Conservation (phyloP, 2,797 vertebrate genomes). For the Chrysocyon brachyurus region DNA sequence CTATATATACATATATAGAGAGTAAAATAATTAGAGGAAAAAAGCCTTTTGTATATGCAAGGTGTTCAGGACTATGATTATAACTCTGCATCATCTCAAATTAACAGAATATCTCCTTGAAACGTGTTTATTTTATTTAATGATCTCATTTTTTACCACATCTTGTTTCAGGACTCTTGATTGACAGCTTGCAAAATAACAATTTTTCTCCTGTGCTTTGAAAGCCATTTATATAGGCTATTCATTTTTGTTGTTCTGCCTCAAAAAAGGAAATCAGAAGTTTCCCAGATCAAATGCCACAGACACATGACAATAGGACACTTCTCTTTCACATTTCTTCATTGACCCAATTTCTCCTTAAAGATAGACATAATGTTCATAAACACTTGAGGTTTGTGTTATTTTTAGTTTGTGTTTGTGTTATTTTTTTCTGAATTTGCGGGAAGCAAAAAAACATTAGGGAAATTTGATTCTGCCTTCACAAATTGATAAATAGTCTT, state of each 20-base stretch:
- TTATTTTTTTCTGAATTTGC: conserved; percentile 15
- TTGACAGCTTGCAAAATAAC: neutral
- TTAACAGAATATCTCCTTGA: neutral
- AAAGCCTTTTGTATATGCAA: neutral
- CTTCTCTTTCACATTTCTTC: neutral
- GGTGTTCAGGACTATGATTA: neutral
- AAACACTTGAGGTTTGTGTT: neutral
- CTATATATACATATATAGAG: neutral
- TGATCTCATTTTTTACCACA: neutral
- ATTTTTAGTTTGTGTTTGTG: neutral
- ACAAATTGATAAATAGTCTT: neutral
- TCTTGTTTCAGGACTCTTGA: neutral
- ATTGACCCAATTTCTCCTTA: neutral
- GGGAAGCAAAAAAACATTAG: neutral
- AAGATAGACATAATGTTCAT: neutral
- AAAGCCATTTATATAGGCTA: conserved; percentile 47
- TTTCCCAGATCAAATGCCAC: neutral
- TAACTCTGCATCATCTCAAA: neutral
- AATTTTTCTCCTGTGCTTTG: conserved; percentile 39
- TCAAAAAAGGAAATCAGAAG: neutral
- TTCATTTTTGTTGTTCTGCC: conserved; percentile 3
- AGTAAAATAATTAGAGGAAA: neutral
- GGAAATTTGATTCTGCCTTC: neutral
- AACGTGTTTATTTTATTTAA: neutral
- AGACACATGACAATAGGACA: neutral